A percentile compares a stretch with the other conserved stretches of the same genome.
phyloP scores from a whole-genome alignment of 2,888 invertebrate species.

The Meghimatium bilineatum region DNA sequence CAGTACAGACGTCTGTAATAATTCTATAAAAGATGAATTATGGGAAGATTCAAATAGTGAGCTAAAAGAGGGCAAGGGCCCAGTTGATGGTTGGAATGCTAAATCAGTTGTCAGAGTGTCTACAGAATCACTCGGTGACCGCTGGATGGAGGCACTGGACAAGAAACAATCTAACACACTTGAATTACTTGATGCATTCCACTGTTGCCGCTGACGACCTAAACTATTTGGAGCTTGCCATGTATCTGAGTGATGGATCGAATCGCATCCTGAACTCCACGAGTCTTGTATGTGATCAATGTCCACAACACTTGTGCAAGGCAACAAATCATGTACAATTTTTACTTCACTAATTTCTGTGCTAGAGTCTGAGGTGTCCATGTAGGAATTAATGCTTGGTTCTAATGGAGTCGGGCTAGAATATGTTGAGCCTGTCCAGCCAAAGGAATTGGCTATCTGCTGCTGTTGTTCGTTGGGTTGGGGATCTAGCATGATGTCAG shows the following conservation, averaged over 20 bases:
- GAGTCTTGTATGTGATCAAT: slow-evolving; percentile 32
- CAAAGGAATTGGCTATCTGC: slow-evolving; percentile 8
- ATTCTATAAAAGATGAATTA: slow-evolving; percentile 35
- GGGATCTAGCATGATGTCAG: slow-evolving; percentile 48
- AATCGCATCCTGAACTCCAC: background rate
- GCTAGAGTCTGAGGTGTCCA: slow-evolving; percentile 26
- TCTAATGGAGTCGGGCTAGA: slow-evolving; percentile 36
- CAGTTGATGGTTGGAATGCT: slow-evolving; percentile 46
- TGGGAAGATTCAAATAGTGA: slow-evolving; percentile 41
- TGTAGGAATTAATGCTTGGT: slow-evolving; percentile 33
- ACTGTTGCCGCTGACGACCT: slow-evolving; percentile 17
- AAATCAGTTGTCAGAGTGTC: slow-evolving; percentile 32
- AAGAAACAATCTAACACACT: slow-evolving; percentile 42
- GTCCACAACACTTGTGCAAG: slow-evolving; percentile 43
- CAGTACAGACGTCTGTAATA: slow-evolving; percentile 23
- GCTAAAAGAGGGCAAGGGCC: slow-evolving; percentile 43
- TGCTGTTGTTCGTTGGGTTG: slow-evolving; percentile 40
- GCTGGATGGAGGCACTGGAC: slow-evolving; percentile 37
- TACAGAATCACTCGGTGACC: slow-evolving; percentile 27
- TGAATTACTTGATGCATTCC: slow-evolving; percentile 25
- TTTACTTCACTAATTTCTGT: slow-evolving; percentile 36
- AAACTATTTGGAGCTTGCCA: slow-evolving; percentile 16
- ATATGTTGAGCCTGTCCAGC: slow-evolving; percentile 35
- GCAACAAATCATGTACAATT: slow-evolving; percentile 44
- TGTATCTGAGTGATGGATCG: background rate